Evolutionary conservation across 2,888 invertebrate genomes (phyloP).

Genomic region (Leptothorax acervorum): DNA sequence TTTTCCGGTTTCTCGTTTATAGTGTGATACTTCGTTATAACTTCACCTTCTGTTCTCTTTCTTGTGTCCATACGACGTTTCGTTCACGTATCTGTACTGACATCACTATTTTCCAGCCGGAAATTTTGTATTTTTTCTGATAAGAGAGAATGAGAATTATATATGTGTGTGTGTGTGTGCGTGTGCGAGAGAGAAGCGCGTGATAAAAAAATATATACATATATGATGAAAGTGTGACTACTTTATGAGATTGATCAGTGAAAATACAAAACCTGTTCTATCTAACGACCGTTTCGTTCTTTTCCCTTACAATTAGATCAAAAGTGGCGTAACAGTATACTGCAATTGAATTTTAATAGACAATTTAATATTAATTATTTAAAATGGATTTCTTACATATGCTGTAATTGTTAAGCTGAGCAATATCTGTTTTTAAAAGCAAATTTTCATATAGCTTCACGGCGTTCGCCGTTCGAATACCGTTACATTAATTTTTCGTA

Average conservation of each 20-base stretch:
- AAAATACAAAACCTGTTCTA: conserved; percentile 68
- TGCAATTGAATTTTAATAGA: background rate
- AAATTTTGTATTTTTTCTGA: conserved; percentile 75
- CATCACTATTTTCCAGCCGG: conserved; percentile 58
- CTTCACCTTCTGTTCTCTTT: conserved; percentile 50
- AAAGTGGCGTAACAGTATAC: background rate
- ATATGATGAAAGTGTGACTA: conserved; percentile 72
- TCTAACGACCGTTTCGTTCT: conserved; percentile 16
- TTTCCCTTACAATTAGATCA: background rate
- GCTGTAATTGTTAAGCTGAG: background rate
- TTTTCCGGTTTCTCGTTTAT: conserved; percentile 67
- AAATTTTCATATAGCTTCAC: background rate
- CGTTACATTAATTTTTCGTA: background rate
- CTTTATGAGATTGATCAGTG: conserved; percentile 73
- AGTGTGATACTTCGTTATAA: conserved; percentile 60
- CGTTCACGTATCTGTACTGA: conserved; percentile 56
- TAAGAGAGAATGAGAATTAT: background rate
- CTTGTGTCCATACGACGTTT: conserved; percentile 58
- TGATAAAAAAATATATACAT: background rate
- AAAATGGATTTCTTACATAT: background rate
- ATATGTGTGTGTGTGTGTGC: conserved; percentile 33
- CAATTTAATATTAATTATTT: background rate
- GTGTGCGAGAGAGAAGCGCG: background rate
- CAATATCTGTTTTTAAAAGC: background rate
- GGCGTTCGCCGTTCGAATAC: background rate